These are phyloP conservation scores for Phoebastria nigripes DNA, from an alignment of 2,797 vertebrate species.

Conservation along the genomic window DNA sequence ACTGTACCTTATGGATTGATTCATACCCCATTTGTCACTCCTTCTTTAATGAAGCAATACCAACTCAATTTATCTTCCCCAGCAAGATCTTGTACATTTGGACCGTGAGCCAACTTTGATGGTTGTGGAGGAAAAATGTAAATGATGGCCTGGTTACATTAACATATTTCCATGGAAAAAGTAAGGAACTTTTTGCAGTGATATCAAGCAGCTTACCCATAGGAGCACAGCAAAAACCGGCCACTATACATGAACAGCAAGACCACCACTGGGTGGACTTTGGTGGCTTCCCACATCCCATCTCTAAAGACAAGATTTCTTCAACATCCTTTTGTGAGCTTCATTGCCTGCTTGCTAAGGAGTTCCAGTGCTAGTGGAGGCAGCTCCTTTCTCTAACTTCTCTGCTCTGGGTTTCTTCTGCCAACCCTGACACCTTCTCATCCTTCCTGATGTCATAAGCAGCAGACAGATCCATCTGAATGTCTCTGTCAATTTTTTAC, in stretches of 20 bases:
- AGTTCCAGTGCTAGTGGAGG: background rate
- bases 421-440: background rate
- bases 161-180: background rate
- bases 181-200: background rate
- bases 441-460: background rate
- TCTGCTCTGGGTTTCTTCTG: background rate
- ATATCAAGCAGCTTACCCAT: background rate
- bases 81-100: background rate
- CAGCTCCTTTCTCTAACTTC: background rate
- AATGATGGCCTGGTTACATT: background rate
- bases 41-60: background rate
- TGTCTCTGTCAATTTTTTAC: background rate
- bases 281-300: background rate
- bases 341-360: background rate
- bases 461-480: background rate
- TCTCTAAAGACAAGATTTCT: background rate
- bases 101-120: background rate
- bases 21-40: background rate
- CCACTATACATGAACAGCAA: background rate
- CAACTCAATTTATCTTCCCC: background rate
- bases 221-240: background rate
- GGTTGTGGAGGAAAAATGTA: background rate
- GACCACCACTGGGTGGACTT: background rate
- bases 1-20: background rate
- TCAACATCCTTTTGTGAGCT: background rate